These are phyloP conservation scores for Pimephales promelas DNA, from an alignment of 2,113 vertebrate species.

Conservation along the genomic window DNA sequence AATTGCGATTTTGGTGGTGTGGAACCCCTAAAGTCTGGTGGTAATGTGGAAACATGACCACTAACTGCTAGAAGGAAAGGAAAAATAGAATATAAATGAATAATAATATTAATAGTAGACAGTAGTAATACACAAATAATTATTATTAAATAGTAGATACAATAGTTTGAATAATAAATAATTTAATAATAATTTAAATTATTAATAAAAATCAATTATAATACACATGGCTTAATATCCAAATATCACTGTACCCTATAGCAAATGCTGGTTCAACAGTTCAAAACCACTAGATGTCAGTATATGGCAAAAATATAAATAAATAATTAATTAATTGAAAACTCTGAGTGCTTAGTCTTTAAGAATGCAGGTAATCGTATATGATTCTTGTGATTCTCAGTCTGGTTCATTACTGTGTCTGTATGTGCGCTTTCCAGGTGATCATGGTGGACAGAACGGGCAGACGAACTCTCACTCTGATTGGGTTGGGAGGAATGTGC, in stretches of 20 bases:
- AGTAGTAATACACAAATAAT: no score
- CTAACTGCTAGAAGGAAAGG: no score
- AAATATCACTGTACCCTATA: background rate
- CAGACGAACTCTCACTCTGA: slow-evolving; percentile 83
- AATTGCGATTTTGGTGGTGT: background rate
- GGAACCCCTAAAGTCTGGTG: background rate
- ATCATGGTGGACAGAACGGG: slow-evolving; percentile 89
- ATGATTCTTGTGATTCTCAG: background rate
- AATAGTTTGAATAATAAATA: background rate
- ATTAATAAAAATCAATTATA: background rate
- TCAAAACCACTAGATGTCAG: slow-evolving; percentile 17
- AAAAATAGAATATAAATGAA: background rate
- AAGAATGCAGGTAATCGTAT: background rate
- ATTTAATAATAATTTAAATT: background rate
- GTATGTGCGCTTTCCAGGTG: slow-evolving; percentile 72
- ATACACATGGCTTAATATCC: background rate
- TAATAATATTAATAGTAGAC: background rate
- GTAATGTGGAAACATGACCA: background rate
- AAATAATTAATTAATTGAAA: no score
- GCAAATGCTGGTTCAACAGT: background rate
- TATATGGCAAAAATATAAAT: background rate
- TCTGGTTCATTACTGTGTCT: slow-evolving; percentile 24
- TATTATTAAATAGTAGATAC: background rate
- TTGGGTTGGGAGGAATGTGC: slow-evolving; percentile 88
- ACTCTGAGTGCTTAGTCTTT: background rate